phyloP scores from a whole-genome alignment of 1,140 invertebrate species.

The Chironomus tepperi region DNA sequence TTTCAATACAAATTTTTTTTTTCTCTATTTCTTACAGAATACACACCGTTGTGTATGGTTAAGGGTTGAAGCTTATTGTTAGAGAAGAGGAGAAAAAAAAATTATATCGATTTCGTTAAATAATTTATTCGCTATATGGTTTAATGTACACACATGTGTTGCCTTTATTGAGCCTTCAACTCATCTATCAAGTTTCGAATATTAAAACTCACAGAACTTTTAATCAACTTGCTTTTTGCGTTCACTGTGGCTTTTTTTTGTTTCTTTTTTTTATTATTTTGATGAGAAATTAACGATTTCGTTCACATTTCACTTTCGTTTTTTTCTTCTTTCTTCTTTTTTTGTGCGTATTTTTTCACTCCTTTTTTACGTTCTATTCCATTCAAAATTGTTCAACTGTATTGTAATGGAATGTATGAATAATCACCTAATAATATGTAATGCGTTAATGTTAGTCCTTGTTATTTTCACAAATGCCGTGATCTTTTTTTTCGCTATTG shows the following conservation, averaged over 20 bases:
- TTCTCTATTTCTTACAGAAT: too few relatives aligned
- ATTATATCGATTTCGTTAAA: background rate
- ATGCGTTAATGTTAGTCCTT: background rate
- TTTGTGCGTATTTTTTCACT: too few relatives aligned
- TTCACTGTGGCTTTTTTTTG: background rate
- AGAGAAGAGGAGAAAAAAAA: background rate
- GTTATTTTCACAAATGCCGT: background rate
- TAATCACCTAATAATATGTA: conserved; percentile 23
- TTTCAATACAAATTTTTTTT: too few relatives aligned
- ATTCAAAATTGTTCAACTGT: too few relatives aligned
- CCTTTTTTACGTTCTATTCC: too few relatives aligned
- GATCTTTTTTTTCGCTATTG: background rate
- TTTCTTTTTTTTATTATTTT: background rate
- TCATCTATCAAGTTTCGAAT: conserved; percentile 6
- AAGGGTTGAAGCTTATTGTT: background rate
- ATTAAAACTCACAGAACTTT: conserved; percentile 18
- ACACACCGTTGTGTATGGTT: too few relatives aligned
- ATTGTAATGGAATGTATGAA: background rate
- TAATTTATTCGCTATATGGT: conserved; percentile 8
- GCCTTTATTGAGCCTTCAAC: background rate
- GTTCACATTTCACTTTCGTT: background rate
- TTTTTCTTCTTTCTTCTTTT: too few relatives aligned
- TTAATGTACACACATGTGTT: conserved; percentile 13
- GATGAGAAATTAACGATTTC: conserved; percentile 20
- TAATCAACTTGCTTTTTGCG: conserved; percentile 6